These are phyloP conservation scores for Taxidea taxus DNA, from an alignment of 2,113 vertebrate species.

Conservation along the genomic window DNA sequence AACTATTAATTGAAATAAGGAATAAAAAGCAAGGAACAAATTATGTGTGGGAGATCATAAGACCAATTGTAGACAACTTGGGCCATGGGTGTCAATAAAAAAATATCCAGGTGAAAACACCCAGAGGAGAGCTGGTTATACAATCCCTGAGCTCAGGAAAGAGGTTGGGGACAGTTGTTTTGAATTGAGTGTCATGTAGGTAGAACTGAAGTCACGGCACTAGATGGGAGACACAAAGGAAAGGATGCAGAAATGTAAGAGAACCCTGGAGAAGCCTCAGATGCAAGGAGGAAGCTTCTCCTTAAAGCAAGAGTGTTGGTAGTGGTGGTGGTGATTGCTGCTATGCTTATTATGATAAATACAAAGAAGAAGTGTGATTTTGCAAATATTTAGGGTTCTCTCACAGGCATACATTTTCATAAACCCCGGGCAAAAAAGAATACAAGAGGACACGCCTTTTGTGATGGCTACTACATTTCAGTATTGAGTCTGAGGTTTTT, in stretches of 20 bases:
- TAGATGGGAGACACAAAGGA: neutral
- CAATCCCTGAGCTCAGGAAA: neutral
- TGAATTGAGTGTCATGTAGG: neutral
- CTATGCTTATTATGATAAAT: neutral
- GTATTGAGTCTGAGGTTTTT: neutral
- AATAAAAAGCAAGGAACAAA: neutral
- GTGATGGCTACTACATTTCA: neutral
- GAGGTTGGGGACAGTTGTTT: neutral
- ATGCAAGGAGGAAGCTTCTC: neutral
- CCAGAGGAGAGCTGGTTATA: neutral
- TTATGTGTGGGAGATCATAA: neutral
- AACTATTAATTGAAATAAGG: neutral
- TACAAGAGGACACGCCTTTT: neutral
- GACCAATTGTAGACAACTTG: neutral
- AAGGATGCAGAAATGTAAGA: neutral
- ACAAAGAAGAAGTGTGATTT: neutral
- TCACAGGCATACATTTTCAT: neutral
- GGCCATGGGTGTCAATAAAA: neutral
- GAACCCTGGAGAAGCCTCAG: neutral
- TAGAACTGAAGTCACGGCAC: neutral
- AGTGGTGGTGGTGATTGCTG: too few relatives aligned
- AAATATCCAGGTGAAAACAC: neutral
- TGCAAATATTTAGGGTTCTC: neutral
- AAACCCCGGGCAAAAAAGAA: neutral
- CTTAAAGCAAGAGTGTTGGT: neutral